Percentiles rank a stretch among this genome's conserved stretches.
phyloP scores from a whole-genome alignment of 2,797 vertebrate genomes.

The Trichosurus vulpecula region DNA sequence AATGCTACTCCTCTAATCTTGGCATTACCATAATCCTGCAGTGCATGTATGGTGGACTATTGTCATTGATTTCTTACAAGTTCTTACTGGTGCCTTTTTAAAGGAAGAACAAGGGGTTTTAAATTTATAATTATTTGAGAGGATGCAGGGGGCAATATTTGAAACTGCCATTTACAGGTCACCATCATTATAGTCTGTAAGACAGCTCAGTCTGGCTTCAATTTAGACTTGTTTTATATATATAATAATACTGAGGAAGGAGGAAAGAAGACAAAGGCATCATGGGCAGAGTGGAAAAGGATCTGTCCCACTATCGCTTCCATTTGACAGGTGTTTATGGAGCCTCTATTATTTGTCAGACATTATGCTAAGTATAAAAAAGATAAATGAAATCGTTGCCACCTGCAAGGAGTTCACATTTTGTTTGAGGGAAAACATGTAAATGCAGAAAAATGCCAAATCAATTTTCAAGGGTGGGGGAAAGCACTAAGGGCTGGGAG shows the following conservation, averaged over 20 bases:
- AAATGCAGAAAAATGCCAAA: background rate
- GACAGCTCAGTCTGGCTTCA: background rate
- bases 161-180: slow-evolving; percentile 55
- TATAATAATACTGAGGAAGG: background rate
- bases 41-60: slow-evolving; percentile 73
- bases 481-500: background rate
- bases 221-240: background rate
- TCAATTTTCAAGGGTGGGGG: background rate
- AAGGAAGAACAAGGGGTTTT: slow-evolving; percentile 48
- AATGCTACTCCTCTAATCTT: slow-evolving; percentile 76
- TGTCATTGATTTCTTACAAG: slow-evolving; percentile 72
- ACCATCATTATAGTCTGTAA: slow-evolving; percentile 17
- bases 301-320: background rate
- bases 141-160: slow-evolving; percentile 41
- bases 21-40: slow-evolving; percentile 42
- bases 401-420: background rate
- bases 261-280: background rate
- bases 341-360: background rate
- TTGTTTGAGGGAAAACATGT: background rate
- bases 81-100: slow-evolving; percentile 62
- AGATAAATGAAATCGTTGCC: background rate
- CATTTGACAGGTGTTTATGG: background rate
- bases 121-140: slow-evolving; percentile 71
- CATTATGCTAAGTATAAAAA: background rate
- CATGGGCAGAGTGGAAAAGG: background rate